These are phyloP conservation scores for Erebia palarica DNA, from an alignment of 2,888 invertebrate species.

Conservation along the genomic window DNA sequence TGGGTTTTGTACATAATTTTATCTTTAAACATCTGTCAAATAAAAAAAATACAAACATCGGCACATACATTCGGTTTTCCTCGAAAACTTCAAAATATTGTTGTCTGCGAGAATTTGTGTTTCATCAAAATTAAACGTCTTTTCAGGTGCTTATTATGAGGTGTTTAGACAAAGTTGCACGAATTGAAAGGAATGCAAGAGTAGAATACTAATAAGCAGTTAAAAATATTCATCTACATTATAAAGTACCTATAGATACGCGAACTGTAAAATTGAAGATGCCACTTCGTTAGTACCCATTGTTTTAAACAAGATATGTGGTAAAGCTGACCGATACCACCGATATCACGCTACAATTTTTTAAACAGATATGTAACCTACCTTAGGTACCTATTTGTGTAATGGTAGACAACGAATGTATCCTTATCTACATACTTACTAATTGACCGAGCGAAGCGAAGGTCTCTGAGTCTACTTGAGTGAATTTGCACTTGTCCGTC, in stretches of 20 bases:
- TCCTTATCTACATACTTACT: no score
- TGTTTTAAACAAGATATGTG: conserved; percentile 45
- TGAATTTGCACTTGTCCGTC: no score
- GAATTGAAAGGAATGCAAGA: conserved; percentile 54
- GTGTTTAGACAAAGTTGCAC: conserved; percentile 45
- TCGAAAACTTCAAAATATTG: background rate
- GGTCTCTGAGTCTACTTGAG: no score
- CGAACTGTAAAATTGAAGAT: conserved; percentile 47
- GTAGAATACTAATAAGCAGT: conserved; percentile 66
- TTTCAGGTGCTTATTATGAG: conserved; percentile 30
- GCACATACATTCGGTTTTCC: no score
- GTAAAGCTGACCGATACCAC: conserved; percentile 9
- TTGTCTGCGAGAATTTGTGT: background rate
- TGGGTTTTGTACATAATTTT: no score
- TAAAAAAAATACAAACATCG: no score
- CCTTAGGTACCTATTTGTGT: no score
- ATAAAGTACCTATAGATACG: conserved; percentile 45
- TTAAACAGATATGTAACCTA: no score
- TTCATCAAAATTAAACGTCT: background rate
- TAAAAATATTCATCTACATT: conserved; percentile 56
- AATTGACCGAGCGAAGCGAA: no score
- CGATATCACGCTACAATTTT: background rate
- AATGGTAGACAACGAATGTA: no score
- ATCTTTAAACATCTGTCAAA: no score
- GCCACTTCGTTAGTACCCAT: conserved; percentile 66